phyloP scores from a whole-genome alignment of 1,140 invertebrate species.

The Caerostris extrusa region DNA sequence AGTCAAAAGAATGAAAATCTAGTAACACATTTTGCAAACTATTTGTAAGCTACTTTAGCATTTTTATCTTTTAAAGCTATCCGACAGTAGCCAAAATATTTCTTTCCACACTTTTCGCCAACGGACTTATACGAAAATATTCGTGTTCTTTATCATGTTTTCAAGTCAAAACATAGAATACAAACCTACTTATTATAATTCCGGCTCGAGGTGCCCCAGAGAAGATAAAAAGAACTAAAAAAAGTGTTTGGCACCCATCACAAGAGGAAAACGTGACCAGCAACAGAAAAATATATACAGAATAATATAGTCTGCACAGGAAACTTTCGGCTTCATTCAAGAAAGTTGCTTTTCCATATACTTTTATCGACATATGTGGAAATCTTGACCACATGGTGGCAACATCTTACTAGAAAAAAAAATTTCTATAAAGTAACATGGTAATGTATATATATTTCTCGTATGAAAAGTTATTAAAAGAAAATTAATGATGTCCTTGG shows the following conservation, averaged over 20 bases:
- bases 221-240: slow-evolving; percentile 43
- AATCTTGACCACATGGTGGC: neutral
- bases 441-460: no score
- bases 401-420: neutral
- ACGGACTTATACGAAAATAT: slow-evolving; percentile 42
- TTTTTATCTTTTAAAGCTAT: neutral
- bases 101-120: neutral
- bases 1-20: neutral
- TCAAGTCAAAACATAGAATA: slow-evolving; percentile 45
- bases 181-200: slow-evolving; percentile 59
- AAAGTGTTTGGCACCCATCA: slow-evolving; percentile 48
- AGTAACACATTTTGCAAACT: neutral
- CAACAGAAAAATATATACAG: slow-evolving; percentile 20
- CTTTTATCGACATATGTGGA: neutral
- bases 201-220: slow-evolving; percentile 16
- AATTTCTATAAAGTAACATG: no score
- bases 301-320: slow-evolving; percentile 51
- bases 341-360: slow-evolving; percentile 7
- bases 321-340: neutral
- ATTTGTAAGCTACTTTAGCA: neutral
- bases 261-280: slow-evolving; percentile 30
- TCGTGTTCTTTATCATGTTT: slow-evolving; percentile 63
- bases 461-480: no score
- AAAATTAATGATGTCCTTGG: no score
- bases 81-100: neutral